Percentiles rank a stretch among this genome's conserved stretches.
Conservation (phyloP, 2,797 vertebrate species). For the Hapalemur alaotrensis region DNA sequence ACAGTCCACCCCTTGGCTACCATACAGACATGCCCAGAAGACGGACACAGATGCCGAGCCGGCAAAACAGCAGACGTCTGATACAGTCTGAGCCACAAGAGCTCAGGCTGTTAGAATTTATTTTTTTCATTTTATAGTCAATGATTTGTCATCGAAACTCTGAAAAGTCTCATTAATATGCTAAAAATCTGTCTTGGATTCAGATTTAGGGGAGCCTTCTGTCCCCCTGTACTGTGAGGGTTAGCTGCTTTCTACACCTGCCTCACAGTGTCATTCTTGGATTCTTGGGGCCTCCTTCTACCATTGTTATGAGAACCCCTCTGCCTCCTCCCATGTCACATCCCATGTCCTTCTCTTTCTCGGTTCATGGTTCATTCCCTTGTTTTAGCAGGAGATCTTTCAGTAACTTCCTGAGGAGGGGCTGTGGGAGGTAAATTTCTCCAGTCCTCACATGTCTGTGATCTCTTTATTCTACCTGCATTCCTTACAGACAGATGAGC, state of each 20-base stretch:
- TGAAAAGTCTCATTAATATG: background rate
- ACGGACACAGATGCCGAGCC: rapidly evolving
- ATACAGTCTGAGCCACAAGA: background rate
- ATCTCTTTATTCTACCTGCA: background rate
- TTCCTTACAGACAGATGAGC: background rate
- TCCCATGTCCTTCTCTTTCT: background rate
- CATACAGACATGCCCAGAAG: rapidly evolving
- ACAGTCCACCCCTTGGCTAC: rapidly evolving
- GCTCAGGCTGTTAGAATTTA: background rate
- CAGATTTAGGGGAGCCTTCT: background rate
- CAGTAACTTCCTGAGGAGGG: background rate
- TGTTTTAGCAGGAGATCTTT: background rate
- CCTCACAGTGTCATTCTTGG: background rate
- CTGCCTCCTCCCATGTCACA: rapidly evolving
- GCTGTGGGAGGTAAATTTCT: background rate
- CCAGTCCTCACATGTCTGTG: rapidly evolving
- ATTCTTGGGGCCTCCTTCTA: too few relatives aligned
- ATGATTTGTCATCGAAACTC: background rate
- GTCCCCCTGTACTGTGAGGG: rapidly evolving
- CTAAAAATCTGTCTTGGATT: background rate
- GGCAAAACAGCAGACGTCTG: background rate
- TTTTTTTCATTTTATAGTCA: background rate
- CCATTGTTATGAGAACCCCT: background rate
- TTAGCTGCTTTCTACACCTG: background rate
- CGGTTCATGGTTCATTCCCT: background rate